Base-by-base conservation (phyloP, 2,797 vertebrate species). In the Pitangus sulphuratus region DNA sequence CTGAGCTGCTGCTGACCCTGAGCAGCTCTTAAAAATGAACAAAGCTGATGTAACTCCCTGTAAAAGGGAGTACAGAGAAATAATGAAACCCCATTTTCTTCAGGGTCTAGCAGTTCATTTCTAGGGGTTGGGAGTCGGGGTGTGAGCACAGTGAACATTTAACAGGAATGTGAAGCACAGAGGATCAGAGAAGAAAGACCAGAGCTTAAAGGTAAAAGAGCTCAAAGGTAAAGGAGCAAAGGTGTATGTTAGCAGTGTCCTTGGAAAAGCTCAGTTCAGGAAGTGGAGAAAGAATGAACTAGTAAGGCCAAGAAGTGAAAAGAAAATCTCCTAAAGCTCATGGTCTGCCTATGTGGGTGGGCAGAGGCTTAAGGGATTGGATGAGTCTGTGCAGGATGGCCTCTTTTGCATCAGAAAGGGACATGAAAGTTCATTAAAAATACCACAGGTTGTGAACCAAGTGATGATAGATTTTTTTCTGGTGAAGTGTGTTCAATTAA, bases 341-440 rank as follows among this genome's bases (percentile, higher is more conserved):
- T 35, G 33, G 28, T 30, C 35, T 75, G 18, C 24, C 58, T 72
- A 13, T 37, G 18, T 54, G 40, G 40, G 24, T 82, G n/a, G 35
- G 28, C 37, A 47, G 64, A 89, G 14, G 9, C 35, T 48, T 62
- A 45, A 47, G 39, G 25, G 19, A 26, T 70, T 8, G 26, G 35
- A 80, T 37, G 26, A 71, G 15, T 26, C 39, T 92, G 25, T 62
- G 9, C 28, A 47, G 28, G 69, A 44, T 58, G 78, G 85, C 71
- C 3, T 33, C 31, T 31, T 71, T 10, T 84, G 71, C 96, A 56
- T 48, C 58, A 90, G 79, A 85, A 85, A 75, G 9, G 53, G 30
- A 66, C 12, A 45, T 8, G 6, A 47, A 77, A 81, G 10, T 44
- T 96, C 82, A 91, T 85, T 84, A 89, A 91, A 95, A 91, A 56